phyloP scores from a whole-genome alignment of 2,797 vertebrate genomes.

The Spinibarbus caldwelli region DNA sequence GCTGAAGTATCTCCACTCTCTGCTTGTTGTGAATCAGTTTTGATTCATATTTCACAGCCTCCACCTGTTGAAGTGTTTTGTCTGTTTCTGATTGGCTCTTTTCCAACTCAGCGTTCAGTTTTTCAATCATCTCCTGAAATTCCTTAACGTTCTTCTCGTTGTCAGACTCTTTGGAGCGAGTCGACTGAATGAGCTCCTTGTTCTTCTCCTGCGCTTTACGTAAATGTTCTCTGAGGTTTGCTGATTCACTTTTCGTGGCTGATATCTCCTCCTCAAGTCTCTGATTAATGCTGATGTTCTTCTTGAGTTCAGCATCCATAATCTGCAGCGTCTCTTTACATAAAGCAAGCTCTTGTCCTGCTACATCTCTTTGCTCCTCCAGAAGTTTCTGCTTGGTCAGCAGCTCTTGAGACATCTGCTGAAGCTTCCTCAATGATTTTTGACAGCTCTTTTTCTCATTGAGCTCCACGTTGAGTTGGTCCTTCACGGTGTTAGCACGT shows the following conservation, averaged over 20 bases:
- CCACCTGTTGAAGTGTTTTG: conserved; percentile 28
- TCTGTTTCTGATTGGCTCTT: conserved; percentile 41
- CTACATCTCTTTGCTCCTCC: conserved; percentile 48
- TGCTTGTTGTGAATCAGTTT: conserved; percentile 35
- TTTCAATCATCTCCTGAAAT: conserved; percentile 38
- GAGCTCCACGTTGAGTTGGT: conserved; percentile 41
- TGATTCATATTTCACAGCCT: conserved; percentile 47
- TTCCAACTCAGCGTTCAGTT: conserved; percentile 42
- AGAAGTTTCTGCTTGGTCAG: conserved; percentile 43
- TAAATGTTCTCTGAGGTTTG: conserved; percentile 46
- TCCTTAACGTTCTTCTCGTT: conserved; percentile 37
- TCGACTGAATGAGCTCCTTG: conserved; percentile 34
- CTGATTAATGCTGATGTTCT: conserved; percentile 22
- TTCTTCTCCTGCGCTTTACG: conserved; percentile 41
- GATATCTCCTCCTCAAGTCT: conserved; percentile 47
- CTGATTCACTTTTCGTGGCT: conserved; percentile 37
- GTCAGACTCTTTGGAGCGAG: conserved; percentile 43
- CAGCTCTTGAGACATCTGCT: conserved; percentile 49
- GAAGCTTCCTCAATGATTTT: conserved; percentile 46
- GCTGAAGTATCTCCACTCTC: conserved; percentile 47
- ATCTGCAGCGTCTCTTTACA: conserved; percentile 43
- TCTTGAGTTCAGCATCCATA: conserved; percentile 42
- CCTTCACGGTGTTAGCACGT: conserved; percentile 26
- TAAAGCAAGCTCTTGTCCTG: conserved; percentile 9
- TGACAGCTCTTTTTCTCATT: conserved; percentile 47